A percentile compares a stretch with the other conserved stretches of the same genome.
Evolutionary conservation across 1,140 invertebrate species (phyloP).

Genomic region (Pemphigus obesinymphae): DNA sequence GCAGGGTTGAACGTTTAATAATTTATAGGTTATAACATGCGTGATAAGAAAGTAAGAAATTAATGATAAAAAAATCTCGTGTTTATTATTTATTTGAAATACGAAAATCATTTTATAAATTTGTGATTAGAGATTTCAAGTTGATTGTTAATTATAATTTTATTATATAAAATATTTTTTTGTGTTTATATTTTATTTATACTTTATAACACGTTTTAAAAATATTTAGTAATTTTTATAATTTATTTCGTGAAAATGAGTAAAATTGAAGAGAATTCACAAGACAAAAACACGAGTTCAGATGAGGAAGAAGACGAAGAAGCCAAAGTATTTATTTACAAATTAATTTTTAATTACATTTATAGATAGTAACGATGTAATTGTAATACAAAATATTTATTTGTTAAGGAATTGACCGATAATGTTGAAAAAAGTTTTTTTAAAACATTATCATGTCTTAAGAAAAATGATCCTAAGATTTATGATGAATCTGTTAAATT

Average conservation of each 20-base stretch:
- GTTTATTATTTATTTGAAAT: too few relatives aligned
- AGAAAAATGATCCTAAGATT: constrained; percentile 82
- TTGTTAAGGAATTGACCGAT: constrained; percentile 52
- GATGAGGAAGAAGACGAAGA: constrained; percentile 43
- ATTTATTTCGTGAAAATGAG: too few relatives aligned
- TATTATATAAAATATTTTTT: too few relatives aligned
- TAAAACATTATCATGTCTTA: constrained; percentile 75
- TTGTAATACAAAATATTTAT: neutral
- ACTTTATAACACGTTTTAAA: too few relatives aligned
- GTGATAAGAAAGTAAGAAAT: neutral
- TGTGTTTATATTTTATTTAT: too few relatives aligned
- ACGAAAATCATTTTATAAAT: neutral
- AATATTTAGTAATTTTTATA: too few relatives aligned
- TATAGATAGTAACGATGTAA: neutral
- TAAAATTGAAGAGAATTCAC: neutral
- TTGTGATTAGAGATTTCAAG: too few relatives aligned
- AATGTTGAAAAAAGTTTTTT: constrained; percentile 80
- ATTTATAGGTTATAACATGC: constrained; percentile 5
- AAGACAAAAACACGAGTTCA: neutral
- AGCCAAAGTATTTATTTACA: constrained; percentile 30
- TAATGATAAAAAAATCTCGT: neutral
- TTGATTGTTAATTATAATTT: too few relatives aligned
- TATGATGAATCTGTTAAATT: constrained; percentile 74
- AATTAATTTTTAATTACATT: neutral
- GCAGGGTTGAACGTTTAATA: too few relatives aligned